Evolutionary conservation across 2,888 invertebrate species (phyloP), one percentile per base, ranked within the genome.

Genomic region (Rhagonycha fulva): DNA sequence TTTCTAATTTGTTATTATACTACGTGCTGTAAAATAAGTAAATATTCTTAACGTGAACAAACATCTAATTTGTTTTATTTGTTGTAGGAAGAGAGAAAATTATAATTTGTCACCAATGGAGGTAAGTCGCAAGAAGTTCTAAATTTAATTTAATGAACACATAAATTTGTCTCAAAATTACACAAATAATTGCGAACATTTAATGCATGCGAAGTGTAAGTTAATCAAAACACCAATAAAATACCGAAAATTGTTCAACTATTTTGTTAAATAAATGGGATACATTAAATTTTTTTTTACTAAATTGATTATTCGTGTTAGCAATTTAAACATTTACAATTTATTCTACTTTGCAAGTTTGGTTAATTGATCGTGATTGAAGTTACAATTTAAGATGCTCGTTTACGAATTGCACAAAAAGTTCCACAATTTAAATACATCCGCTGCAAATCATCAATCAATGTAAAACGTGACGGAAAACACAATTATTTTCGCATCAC

Each of bases 401-500:
- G 24, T 66, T 66, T 66, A 66, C 63, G 63, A 66, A 24, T 66
- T 66, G 63, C 63, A 66, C 63, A 76, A 73, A 72, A 32, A 68
- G 24, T 7, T 19, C 23, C 62, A 28, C 32, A 68, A 75, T 77
- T 77, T 77, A 77, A 77, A 77, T 72, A 72, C 72, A 75, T 70
- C 72, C 70, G 75, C 63, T 71, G 72, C 62, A 75, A 75, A 77
- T 75, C 77, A 77, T 77, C 74, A 77, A 77, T 77, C 77, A 77
- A 71, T 70, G 77, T 68, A 72, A 74, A 72, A 72, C 77, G 74
- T 72, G 72, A 77, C 72, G 72, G 77, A 77, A 77, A 77, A 75
- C 75, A 77, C 74, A 77, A 77, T 77, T 77, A 77, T 77, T 77
- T 77, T 74, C 74, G 63, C 74, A 77, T 77, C 77, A 77, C 74